These are phyloP conservation scores for Ochropleura leucogaster DNA, from an alignment of 2,888 invertebrate species.

Conservation along the genomic window DNA sequence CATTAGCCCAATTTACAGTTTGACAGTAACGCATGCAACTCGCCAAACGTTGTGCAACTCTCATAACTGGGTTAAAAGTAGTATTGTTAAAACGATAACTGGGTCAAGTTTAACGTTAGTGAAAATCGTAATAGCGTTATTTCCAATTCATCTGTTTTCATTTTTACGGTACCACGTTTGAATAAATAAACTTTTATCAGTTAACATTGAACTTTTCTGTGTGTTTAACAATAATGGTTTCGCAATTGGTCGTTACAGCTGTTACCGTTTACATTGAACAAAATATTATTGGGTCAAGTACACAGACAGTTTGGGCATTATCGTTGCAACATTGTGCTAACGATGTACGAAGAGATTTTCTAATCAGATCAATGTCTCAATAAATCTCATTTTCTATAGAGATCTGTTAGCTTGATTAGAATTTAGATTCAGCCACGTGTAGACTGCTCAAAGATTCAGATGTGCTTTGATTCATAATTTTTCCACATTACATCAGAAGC, in stretches of 20 bases:
- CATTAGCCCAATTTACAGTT: conserved; percentile 59
- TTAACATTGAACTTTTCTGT: conserved; percentile 59
- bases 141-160: conserved; percentile 40
- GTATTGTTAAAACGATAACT: conserved; percentile 78
- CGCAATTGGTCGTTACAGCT: conserved; percentile 46
- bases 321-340: conserved; percentile 36
- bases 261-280: conserved; percentile 43
- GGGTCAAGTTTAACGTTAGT: conserved; percentile 82
- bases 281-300: conserved; percentile 61
- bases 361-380: conserved; percentile 28
- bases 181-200: conserved; percentile 55
- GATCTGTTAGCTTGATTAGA: conserved; percentile 15
- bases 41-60: conserved; percentile 80
- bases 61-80: conserved; percentile 80
- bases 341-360: conserved; percentile 26
- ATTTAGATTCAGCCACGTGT: conserved; percentile 13
- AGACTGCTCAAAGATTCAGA: not conserved
- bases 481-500: conserved; percentile 30
- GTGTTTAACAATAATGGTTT: conserved; percentile 52
- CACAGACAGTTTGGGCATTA: conserved; percentile 34
- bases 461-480: conserved; percentile 29
- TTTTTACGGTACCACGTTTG: conserved; percentile 31
- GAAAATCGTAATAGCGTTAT: conserved; percentile 35
- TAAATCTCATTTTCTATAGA: conserved; percentile 24
- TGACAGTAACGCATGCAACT: conserved; percentile 50